Percentiles rank a stretch among this genome's conserved stretches.
These are phyloP conservation scores for Diadophis punctatus DNA, from an alignment of 2,113 vertebrate genomes.

Conservation along the genomic window DNA sequence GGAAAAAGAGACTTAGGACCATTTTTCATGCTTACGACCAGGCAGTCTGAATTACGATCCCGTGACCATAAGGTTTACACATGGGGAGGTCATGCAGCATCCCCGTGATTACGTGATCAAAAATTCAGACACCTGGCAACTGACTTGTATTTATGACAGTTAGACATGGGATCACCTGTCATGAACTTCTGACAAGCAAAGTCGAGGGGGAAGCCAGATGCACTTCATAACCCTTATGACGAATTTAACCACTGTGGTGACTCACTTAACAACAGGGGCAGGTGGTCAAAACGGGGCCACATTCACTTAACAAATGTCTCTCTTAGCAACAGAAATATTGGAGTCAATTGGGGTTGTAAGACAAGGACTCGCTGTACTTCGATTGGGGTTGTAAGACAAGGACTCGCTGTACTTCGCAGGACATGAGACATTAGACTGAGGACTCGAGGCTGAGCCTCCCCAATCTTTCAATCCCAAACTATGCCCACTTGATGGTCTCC, in stretches of 20 bases:
- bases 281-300: neutral
- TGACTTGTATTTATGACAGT: neutral
- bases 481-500: neutral
- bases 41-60: too few species aligned
- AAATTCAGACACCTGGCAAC: too few species aligned
- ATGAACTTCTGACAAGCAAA: neutral
- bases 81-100: too few species aligned
- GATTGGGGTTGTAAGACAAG: too few species aligned
- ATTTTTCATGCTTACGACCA: too few species aligned
- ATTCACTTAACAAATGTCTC: neutral
- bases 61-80: rapidly evolving
- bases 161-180: too few species aligned
- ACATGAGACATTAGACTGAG: neutral
- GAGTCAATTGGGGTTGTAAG: neutral
- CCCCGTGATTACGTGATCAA: too few species aligned
- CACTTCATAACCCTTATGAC: rapidly evolving
- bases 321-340: neutral
- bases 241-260: neutral
- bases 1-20: neutral
- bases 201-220: rapidly evolving
- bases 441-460: neutral
- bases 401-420: neutral
- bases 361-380: too few species aligned
- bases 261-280: neutral
- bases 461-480: neutral